Evolutionary conservation across 2,888 invertebrate genomes (phyloP).

Genomic region (Andrena marginata): DNA sequence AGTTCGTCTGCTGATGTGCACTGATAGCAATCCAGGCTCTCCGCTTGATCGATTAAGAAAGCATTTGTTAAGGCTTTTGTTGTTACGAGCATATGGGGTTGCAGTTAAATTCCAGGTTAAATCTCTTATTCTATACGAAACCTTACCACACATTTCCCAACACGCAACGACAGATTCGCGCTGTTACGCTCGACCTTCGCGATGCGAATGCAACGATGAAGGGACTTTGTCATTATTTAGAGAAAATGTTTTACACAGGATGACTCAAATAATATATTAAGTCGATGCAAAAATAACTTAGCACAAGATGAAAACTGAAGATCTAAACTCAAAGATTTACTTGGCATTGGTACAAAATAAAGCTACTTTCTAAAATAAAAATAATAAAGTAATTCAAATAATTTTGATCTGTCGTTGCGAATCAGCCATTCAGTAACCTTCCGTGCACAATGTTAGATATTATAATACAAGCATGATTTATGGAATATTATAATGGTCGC

Average conservation of each 20-base stretch:
- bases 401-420: slow-evolving; percentile 8
- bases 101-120: not conserved
- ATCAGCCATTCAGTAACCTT: slow-evolving; percentile 5
- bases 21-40: slow-evolving; percentile 90
- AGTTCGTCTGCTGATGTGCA: slow-evolving; percentile 89
- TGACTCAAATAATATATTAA: too few species aligned
- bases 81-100: not conserved
- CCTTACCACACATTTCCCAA: not conserved
- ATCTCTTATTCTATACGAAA: not conserved
- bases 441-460: not conserved
- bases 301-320: too few species aligned
- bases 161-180: slow-evolving; percentile 5
- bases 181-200: too few species aligned
- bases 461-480: slow-evolving; percentile 8
- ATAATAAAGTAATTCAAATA: too few species aligned
- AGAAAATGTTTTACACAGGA: too few species aligned
- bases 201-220: too few species aligned
- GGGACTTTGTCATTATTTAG: too few species aligned
- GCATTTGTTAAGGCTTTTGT: slow-evolving; percentile 37
- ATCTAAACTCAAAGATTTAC: too few species aligned
- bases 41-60: slow-evolving; percentile 72
- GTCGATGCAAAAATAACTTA: too few species aligned
- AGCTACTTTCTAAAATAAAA: too few species aligned
- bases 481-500: slow-evolving; percentile 7
- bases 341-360: too few species aligned